These are phyloP conservation scores for Theocolax elegans DNA, from an alignment of 1,140 invertebrate species.

Conservation along the genomic window DNA sequence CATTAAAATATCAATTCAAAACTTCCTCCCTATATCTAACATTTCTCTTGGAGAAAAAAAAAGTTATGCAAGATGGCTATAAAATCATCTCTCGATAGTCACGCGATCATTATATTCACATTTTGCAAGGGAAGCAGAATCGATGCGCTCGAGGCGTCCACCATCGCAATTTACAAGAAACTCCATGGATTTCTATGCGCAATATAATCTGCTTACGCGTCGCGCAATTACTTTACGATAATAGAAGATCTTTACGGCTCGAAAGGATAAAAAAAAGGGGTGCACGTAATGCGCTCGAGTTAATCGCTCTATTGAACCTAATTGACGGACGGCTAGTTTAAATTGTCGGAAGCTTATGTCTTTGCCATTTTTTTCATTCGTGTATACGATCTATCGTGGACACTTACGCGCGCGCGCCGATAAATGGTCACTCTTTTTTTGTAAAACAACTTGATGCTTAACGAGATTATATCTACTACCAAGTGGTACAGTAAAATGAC, in stretches of 20 bases:
- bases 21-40: no score
- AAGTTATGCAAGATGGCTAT: not conserved
- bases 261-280: not conserved
- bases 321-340: conserved; percentile 14
- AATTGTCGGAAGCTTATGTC: not conserved
- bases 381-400: not conserved
- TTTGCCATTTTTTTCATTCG: no score
- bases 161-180: conserved; percentile 13
- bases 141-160: conserved; percentile 1
- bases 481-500: no score
- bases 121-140: not conserved
- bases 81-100: not conserved
- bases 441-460: no score
- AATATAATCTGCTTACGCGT: not conserved
- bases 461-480: no score
- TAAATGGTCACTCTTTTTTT: no score
- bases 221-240: not conserved
- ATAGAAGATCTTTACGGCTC: not conserved
- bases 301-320: conserved; percentile 23
- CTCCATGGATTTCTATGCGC: not conserved
- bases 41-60: no score
- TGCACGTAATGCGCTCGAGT: not conserved
- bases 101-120: conserved; percentile 23
- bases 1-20: no score
- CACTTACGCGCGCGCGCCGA: not conserved